Conservation (phyloP, 2,113 vertebrate species). For the Calyptommatus sinebrachiatus region DNA sequence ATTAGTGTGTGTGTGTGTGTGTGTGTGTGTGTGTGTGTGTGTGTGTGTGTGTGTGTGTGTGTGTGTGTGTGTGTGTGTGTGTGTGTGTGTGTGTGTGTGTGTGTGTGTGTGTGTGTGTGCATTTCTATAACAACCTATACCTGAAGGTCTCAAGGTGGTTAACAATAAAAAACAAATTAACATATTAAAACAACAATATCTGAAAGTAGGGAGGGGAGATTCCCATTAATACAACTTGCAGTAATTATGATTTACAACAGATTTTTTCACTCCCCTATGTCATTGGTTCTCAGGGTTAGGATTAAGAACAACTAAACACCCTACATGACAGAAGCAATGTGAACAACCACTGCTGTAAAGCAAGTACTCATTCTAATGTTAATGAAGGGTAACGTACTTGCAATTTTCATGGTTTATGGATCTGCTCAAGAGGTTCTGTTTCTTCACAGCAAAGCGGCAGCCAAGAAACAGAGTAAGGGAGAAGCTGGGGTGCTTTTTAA, state of each 20-base stretch:
- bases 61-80: too few relatives aligned
- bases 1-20: too few relatives aligned
- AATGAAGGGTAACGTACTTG: constrained; percentile 31
- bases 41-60: too few relatives aligned
- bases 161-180: too few relatives aligned
- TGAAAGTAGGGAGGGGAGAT: not conserved
- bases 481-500: constrained; percentile 53
- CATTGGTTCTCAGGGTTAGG: constrained; percentile 9
- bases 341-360: constrained; percentile 28
- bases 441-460: constrained; percentile 35
- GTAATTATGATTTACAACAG: not conserved
- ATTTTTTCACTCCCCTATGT: constrained; percentile 19
- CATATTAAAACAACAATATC: not conserved
- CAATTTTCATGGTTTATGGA: constrained; percentile 35
- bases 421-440: constrained; percentile 36
- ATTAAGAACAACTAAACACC: constrained; percentile 27
- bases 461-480: constrained; percentile 33
- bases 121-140: too few relatives aligned
- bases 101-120: too few relatives aligned
- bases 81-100: too few relatives aligned
- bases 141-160: not conserved
- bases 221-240: not conserved
- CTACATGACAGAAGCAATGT: not conserved
- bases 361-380: constrained; percentile 33
- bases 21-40: too few relatives aligned